Base-by-base conservation (phyloP, 1,140 invertebrate species). In the Parasteatoda tepidariorum region DNA sequence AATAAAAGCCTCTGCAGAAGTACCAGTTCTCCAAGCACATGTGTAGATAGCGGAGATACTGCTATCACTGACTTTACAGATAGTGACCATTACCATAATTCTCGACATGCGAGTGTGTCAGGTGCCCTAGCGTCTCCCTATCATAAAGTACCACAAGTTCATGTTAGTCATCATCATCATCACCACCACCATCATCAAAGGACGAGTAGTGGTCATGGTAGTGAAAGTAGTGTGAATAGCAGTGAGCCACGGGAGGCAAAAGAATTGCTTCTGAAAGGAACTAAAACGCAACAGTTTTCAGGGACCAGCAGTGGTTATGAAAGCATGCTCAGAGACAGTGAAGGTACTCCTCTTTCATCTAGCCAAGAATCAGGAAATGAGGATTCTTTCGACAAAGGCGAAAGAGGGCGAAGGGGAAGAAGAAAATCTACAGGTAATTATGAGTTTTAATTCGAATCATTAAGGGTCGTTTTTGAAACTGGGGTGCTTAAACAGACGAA, bases 281-380 rank as follows among this genome's bases (percentile, higher is more conserved):
- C 75, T 7, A 79, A 67, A 31, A 66, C 62, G 4, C 83, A 84
- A 57, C 84, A 85, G 30, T 83, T 67, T 55, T 85, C 84, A n/a
- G 84, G 84, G 48, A 85, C 76, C 41, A 83, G 78, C 41, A 75
- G 68, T 30, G 96, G 95, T 3, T 97, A 97, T 87, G 95, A 97
- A 87, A 96, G 94, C 86, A 93, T 97, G 76, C 93, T 95, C 2
- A 89, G 95, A 85, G 95, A 97, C 86, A 90, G 90, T 73, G 90
- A 91, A 86, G 90, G 89, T 0, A 90, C 89, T 15, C 95, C 89
- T n/a, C 95, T 85, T 15, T 87, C 86, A 26, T 89, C 88, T 5
- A 86, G 85, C 64, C 87, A 88, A 41, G 89, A 90, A 70, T 89
- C 88, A n/a, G 88, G 87, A 34, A 89, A 87, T 59, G 89, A 89